phyloP scores from a whole-genome alignment of 2,888 invertebrate species.

The Bhutanitis thaidina region DNA sequence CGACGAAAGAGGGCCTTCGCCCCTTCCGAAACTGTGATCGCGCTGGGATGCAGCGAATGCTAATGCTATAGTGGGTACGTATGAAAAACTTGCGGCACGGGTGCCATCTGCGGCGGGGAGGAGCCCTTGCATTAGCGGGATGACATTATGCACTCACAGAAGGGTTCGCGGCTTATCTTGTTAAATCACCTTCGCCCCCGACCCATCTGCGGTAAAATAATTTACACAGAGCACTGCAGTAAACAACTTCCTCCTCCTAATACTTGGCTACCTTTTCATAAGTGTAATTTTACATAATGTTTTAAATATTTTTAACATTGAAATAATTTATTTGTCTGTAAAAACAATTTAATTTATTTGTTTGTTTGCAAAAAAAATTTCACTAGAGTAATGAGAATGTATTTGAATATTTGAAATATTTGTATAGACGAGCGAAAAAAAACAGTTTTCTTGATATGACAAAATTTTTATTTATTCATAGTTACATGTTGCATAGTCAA shows the following conservation, averaged over 20 bases:
- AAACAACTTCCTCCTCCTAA: slow-evolving; percentile 53
- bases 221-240: slow-evolving; percentile 49
- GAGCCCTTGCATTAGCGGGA: slow-evolving; percentile 75
- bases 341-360: no score
- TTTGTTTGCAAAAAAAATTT: no score
- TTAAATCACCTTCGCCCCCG: slow-evolving; percentile 52
- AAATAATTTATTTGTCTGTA: background rate
- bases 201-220: slow-evolving; percentile 47
- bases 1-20: slow-evolving; percentile 68
- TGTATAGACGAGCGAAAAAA: no score
- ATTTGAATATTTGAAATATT: no score
- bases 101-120: slow-evolving; percentile 73
- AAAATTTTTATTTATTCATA: slow-evolving; percentile 40
- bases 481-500: slow-evolving; percentile 56
- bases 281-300: slow-evolving; percentile 33
- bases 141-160: slow-evolving; percentile 75
- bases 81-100: slow-evolving; percentile 67
- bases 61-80: slow-evolving; percentile 45
- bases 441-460: no score
- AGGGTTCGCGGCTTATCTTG: slow-evolving; percentile 72
- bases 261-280: slow-evolving; percentile 39
- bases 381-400: no score
- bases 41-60: slow-evolving; percentile 71
- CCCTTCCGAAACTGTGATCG: slow-evolving; percentile 75
- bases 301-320: no score